Percentiles rank a stretch among this genome's conserved stretches.
These are phyloP conservation scores for Encarsia formosa DNA, from an alignment of 2,888 invertebrate genomes.

Conservation along the genomic window DNA sequence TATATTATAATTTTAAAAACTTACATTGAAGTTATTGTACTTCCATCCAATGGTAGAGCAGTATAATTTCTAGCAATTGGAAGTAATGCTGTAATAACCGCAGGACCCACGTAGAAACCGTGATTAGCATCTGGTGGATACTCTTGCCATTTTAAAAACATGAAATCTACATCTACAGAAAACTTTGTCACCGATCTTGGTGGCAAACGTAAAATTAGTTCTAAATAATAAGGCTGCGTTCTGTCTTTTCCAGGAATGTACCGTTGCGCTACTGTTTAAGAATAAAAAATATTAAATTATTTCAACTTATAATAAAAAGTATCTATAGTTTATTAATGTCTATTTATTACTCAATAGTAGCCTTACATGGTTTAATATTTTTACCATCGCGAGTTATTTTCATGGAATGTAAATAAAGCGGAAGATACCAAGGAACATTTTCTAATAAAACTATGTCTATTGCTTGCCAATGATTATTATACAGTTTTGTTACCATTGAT, in stretches of 20 bases:
- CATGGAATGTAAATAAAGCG: slow-evolving; percentile 85
- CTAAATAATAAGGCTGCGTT: slow-evolving; percentile 80
- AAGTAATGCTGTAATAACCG: slow-evolving; percentile 73
- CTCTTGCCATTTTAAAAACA: slow-evolving; percentile 97
- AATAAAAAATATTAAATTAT: slow-evolving; percentile 28
- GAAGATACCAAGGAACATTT: slow-evolving; percentile 87
- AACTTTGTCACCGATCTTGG: slow-evolving; percentile 76
- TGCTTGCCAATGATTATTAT: slow-evolving; percentile 72
- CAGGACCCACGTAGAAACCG: slow-evolving; percentile 92
- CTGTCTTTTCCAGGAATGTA: slow-evolving; percentile 79
- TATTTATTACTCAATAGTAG: too few relatives aligned
- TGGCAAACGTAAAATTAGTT: slow-evolving; percentile 76
- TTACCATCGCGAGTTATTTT: slow-evolving; percentile 60
- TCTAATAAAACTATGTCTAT: slow-evolving; percentile 81
- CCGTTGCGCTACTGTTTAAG: slow-evolving; percentile 49
- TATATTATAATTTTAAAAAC: slow-evolving; percentile 12
- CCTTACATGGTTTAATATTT: slow-evolving; percentile 57
- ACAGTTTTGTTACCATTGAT: slow-evolving; percentile 79
- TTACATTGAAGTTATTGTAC: slow-evolving; percentile 54
- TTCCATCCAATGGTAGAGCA: slow-evolving; percentile 68
- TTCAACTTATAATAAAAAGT: background rate
- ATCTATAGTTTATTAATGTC: background rate
- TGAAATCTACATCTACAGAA: slow-evolving; percentile 86
- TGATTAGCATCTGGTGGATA: slow-evolving; percentile 99
- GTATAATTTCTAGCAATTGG: slow-evolving; percentile 78